These are phyloP conservation scores for Drosophila tripunctata DNA, from an alignment of 2,888 invertebrate genomes.

Conservation along the genomic window DNA sequence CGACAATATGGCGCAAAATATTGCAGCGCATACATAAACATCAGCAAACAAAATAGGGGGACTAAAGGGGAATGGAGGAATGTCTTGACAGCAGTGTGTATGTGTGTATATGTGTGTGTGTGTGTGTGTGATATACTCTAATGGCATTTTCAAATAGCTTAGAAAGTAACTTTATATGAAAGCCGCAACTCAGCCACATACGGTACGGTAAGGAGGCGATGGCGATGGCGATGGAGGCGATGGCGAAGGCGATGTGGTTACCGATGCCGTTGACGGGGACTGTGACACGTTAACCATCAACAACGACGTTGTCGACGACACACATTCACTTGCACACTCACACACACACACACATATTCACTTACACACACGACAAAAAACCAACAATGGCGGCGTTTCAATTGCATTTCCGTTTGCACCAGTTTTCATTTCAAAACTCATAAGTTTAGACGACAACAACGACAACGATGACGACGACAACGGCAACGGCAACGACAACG, in stretches of 20 bases:
- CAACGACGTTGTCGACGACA: constrained; percentile 50
- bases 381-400: constrained; percentile 76
- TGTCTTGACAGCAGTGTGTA: constrained; percentile 52
- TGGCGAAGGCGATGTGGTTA: constrained; percentile 11
- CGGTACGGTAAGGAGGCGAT: background rate
- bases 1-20: constrained; percentile 66
- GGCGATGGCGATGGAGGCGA: background rate
- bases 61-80: constrained; percentile 4
- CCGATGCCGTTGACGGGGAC: constrained; percentile 8
- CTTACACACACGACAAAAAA: constrained; percentile 47
- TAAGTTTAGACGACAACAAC: constrained; percentile 73
- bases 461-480: constrained; percentile 28
- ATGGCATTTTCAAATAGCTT: constrained; percentile 77
- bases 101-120: constrained; percentile 23
- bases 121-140: constrained; percentile 67
- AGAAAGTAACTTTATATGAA: constrained; percentile 70
- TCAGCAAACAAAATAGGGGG: constrained; percentile 32
- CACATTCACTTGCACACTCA: constrained; percentile 35
- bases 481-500: constrained; percentile 30
- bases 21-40: constrained; percentile 74
- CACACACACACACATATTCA: constrained; percentile 18
- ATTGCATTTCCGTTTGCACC: constrained; percentile 83
- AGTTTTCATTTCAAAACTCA: constrained; percentile 80
- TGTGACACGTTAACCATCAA: constrained; percentile 50
- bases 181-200: constrained; percentile 37